Conservation (phyloP, 92 coral and sea anemone species). For the Zoanthus sansibaricus region DNA sequence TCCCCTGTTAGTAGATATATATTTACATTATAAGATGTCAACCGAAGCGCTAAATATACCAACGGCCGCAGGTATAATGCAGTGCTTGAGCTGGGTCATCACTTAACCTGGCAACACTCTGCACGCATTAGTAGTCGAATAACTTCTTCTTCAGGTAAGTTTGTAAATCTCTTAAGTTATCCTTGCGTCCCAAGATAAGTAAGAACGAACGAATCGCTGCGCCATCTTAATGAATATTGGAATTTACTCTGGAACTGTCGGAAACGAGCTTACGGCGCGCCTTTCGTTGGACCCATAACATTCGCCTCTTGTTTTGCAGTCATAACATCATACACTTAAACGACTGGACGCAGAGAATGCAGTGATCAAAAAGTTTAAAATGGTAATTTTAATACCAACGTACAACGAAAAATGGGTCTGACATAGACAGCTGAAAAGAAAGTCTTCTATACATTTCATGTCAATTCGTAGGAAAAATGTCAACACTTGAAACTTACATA, state of each 20-base stretch:
- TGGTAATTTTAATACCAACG: not conserved
- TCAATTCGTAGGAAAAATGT: not conserved
- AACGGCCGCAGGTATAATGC: constrained; percentile 5
- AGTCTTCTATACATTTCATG: not conserved
- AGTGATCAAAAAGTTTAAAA: not conserved
- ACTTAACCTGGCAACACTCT: constrained; percentile 7
- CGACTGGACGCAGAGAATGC: not conserved
- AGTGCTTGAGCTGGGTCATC: constrained; percentile 4
- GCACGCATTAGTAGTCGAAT: not conserved
- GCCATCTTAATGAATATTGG: not conserved
- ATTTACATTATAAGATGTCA: not conserved
- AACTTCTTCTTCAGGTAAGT: constrained; percentile 25
- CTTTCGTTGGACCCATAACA: not conserved
- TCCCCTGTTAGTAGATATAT: not conserved
- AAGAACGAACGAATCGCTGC: not conserved
- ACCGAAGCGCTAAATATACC: constrained; percentile 26
- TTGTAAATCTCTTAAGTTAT: not conserved
- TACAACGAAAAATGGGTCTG: too few relatives aligned
- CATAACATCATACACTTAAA: too few relatives aligned
- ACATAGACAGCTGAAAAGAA: too few relatives aligned
- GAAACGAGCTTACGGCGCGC: not conserved
- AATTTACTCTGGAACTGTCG: not conserved
- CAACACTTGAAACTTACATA: not conserved
- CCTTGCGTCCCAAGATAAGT: not conserved
- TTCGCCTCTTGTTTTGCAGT: too few relatives aligned